These are phyloP conservation scores for Augochlora pura DNA, from an alignment of 1,140 invertebrate genomes.

Conservation along the genomic window DNA sequence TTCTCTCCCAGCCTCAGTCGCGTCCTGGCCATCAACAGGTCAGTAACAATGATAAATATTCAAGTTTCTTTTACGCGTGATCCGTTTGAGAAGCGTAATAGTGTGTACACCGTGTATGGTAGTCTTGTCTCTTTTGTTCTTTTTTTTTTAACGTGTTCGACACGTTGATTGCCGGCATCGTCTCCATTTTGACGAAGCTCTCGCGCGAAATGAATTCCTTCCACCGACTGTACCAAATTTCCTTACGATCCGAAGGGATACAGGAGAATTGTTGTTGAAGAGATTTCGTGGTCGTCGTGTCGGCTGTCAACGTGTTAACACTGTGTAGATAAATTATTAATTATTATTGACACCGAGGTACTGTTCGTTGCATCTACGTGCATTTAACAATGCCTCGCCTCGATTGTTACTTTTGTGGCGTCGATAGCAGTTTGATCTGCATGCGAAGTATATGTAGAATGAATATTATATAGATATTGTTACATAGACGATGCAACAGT, in stretches of 20 bases:
- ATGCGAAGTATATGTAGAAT: background rate
- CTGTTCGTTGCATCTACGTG: no score
- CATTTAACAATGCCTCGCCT: background rate
- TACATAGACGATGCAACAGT: no score
- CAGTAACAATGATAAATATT: constrained; percentile 77
- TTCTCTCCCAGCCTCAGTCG: constrained; percentile 79
- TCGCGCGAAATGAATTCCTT: no score
- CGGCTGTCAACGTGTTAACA: no score
- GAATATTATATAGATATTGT: no score
- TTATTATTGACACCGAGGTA: background rate
- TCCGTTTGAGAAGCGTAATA: constrained; percentile 17
- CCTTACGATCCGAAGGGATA: no score
- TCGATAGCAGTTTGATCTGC: background rate
- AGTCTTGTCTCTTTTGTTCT: no score
- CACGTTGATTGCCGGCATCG: background rate
- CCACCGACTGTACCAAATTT: no score
- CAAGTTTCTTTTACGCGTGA: constrained; percentile 31
- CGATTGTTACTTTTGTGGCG: background rate
- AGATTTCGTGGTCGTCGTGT: no score
- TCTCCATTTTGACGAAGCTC: no score
- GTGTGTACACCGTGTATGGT: background rate
- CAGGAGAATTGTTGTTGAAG: no score
- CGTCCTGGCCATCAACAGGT: constrained; percentile 80
- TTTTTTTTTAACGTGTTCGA: background rate
- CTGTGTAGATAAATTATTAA: background rate